Percentiles rank a stretch among this genome's conserved stretches.
phyloP scores from a whole-genome alignment of 2,113 vertebrate genomes.

The Glareola pratincola region DNA sequence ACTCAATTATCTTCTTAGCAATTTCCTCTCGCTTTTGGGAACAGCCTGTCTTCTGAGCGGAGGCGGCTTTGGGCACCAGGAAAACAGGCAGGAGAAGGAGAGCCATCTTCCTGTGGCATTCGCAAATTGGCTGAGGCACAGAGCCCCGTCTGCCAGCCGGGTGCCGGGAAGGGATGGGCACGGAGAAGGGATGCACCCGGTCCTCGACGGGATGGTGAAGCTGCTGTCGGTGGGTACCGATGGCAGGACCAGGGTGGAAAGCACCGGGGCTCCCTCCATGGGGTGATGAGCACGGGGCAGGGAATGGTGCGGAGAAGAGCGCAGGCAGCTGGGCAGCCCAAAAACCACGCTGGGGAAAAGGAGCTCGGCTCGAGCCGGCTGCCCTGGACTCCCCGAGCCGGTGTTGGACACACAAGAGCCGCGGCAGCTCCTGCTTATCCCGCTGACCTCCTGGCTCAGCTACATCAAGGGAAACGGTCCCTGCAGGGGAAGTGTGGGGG shows the following conservation, averaged over 20 bases:
- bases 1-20: conserved; percentile 43
- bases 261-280: background rate
- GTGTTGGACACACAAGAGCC: fast-evolving
- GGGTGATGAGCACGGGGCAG: too few species aligned
- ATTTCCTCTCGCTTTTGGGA: conserved; percentile 43
- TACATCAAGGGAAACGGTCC: fast-evolving
- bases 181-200: background rate
- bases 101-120: conserved; percentile 27
- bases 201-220: fast-evolving
- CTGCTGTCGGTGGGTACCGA: fast-evolving
- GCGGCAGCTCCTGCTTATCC: fast-evolving
- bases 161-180: background rate
- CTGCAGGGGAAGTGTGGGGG: fast-evolving
- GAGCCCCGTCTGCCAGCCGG: background rate
- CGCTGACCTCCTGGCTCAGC: fast-evolving
- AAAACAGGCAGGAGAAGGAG: background rate
- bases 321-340: background rate
- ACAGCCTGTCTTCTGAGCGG: conserved; percentile 31
- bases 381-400: fast-evolving
- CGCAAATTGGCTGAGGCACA: background rate
- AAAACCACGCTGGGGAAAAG: fast-evolving
- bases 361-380: background rate
- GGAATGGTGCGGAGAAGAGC: fast-evolving
- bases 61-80: background rate
- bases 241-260: background rate